Base-by-base conservation (phyloP, 2,888 invertebrate genomes). In the Hypercompe scribonia region DNA sequence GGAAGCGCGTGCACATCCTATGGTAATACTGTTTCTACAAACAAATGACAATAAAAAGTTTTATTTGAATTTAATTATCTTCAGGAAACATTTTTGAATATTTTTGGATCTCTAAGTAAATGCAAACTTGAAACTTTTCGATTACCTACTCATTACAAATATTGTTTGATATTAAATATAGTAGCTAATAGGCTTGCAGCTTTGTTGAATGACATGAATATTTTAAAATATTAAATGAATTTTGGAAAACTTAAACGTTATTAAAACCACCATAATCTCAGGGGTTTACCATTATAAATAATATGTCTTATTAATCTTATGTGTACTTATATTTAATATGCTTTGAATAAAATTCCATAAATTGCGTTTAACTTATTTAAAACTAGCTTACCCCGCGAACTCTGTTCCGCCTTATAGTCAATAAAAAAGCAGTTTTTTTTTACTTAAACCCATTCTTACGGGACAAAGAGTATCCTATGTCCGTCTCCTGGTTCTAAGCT, bases 1-100 rank as follows among this genome's bases (percentile, higher is more conserved):
- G 84, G 94, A 94, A 94, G 77, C 82, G 83, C 77, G 78, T 85
- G 89, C 87, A 86, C 86, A 88, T 80, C 77, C 83, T 85, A 82
- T 78, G 77, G 67, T 74, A 73, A 70, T 69, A 78, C 87, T 87
- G 83, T 88, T 54, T 78, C 81, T 78, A 78, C 76, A 61, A 73
- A 80, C 74, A 78, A 80, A 68, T 81, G 69, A 79, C 46, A 71
- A 74, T 78, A 75, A 79, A 78, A 79, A 77, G 66, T 77, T 84
- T 75, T 65, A 65, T 66, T 67, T 15, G 68, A 77, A 78, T 77
- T 68, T 76, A 76, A 78, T 73, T 76, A 70, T 3, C 31, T 36
- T n/a, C 3, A 42, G 50, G 58, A 18, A 54, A 54, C 31, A 2
- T 13, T 54, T 39, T 21, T 33, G 1, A 5, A 46, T 13, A 28